Base-by-base conservation (phyloP, 2,113 vertebrate genomes). In the Catagonus wagneri region DNA sequence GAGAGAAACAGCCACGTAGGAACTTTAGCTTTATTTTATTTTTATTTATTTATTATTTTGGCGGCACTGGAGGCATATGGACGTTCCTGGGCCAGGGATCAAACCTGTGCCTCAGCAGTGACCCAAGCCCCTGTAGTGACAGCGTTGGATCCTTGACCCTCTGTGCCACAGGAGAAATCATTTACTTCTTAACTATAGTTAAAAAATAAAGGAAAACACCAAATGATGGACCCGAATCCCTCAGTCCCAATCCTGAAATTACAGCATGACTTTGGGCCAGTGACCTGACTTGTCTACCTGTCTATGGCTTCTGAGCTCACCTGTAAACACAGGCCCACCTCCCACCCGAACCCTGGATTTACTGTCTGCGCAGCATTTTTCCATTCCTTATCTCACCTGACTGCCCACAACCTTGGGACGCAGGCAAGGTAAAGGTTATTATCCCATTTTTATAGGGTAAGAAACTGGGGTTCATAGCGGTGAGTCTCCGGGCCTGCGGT, bases 241-340 rank as follows among this genome's bases (percentile, higher is more conserved):
- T 84, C 16, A 36, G 34, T 54, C 52, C 22, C 87, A 68, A 90
- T 72, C 84, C 90, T 94, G 66, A 95, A 88, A 93, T 78, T 20
- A 74, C 3, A 39, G 58, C 50, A 19, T 66, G 39, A 50, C 68
- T 76, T 89, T 10, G 58, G 72, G 12, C 44, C 56, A 9, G 68
- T 32, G 69, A 32, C 22, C 32, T 23, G 60, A 20, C 76, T 36
- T 11, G 19, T 44, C 15, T n/a, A 25, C 22, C 80, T 7, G 13
- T 61, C 93, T 97, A 95, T 58, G 85, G 95, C 83, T 96, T 84
- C 93, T 90, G 93, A 68, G 27, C 52, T 97, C 84, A 90, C 74
- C 93, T 85, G 56, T 88, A 52, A 87, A 81, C 75, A 75, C 1
- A 10, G 90, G 16, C 39, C 54, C 84, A 34, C 91, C 94, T 61